Base-by-base conservation (phyloP, 2,888 invertebrate species). In the Actias luna region DNA sequence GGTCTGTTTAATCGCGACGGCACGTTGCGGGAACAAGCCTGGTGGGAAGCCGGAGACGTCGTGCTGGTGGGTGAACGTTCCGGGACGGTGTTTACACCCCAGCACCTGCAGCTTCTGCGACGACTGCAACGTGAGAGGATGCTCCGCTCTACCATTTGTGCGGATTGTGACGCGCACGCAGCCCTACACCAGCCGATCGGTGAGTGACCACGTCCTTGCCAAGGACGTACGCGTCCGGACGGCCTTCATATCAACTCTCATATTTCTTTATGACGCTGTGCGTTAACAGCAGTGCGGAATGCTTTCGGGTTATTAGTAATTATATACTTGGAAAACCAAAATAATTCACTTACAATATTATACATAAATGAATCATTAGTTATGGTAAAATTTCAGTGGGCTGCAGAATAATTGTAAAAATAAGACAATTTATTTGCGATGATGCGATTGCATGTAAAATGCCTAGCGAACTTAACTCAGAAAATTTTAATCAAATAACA, bases 61-160 rank as follows among this genome's bases (percentile, higher is more conserved):
- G 77, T 93, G 72, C 82, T 93, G 78, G 91, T 94, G 55, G 93
- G 94, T 68, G 94, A 93, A 71, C 84, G 88, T 65, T 90, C 92
- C 66, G 93, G 93, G 60, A 94, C 94, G 67, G 94, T 94, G 69
- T 94, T 94, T 82, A 93, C 95, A 59, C 95, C 95, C 58, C 94
- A 94, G 80, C 94, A 94, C 79, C 90, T 95, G 76, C 94, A 94
- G 82, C 94, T 95, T 73, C 89, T 95, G 82, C 94, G 94, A 69
- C 90, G 94, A 75, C 87, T 95, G 82, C 94, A 95, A 90, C 93
- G 94, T 70, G 93, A 94, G 80, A 85, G 94, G 62, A 87, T 92
- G 88, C 82, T 92, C 79, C 92, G 95, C 70, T 94, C 94, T 69
- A 85, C 93, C 63, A 87, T 92, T 70, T 90, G 92, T 82, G 88